A percentile compares a stretch with the other conserved stretches of the same genome.
phyloP scores from a whole-genome alignment of 2,888 invertebrate genomes.

The Poecilobothrus nobilitatus region DNA sequence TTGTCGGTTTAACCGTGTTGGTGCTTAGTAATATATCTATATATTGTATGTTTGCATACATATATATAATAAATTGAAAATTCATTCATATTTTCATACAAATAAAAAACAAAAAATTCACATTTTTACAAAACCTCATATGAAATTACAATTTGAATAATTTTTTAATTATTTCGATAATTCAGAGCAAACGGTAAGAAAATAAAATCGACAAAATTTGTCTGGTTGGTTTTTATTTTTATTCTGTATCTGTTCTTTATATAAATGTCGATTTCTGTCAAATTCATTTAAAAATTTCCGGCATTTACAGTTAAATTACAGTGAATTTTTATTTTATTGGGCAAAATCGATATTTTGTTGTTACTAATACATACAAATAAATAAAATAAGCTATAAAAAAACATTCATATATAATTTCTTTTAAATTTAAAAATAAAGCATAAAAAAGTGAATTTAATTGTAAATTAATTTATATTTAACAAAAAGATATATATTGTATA shows the following conservation, averaged over 20 bases:
- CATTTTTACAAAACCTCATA: background rate
- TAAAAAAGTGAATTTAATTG: background rate
- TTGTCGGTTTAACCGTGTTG: conserved; percentile 12
- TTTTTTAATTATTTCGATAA: background rate
- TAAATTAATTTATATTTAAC: background rate
- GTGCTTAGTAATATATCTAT: background rate
- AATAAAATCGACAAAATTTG: background rate
- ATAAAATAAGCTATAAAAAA: too few relatives aligned
- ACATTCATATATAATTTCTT: too few relatives aligned
- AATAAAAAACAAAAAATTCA: background rate
- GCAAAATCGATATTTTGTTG: background rate
- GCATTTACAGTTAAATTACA: background rate
- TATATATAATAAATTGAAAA: background rate
- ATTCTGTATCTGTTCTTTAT: background rate
- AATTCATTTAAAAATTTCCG: background rate
- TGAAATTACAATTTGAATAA: background rate
- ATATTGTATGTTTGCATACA: background rate
- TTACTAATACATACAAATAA: background rate
- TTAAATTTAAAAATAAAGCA: background rate
- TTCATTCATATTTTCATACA: background rate
- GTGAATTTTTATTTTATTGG: background rate
- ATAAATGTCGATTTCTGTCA: too few relatives aligned
- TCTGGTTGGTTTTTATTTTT: background rate
- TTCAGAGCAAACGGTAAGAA: background rate
- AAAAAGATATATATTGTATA: too few relatives aligned